Conservation (phyloP, 64 coral and sea anemone genomes). For the Actinia equina region DNA sequence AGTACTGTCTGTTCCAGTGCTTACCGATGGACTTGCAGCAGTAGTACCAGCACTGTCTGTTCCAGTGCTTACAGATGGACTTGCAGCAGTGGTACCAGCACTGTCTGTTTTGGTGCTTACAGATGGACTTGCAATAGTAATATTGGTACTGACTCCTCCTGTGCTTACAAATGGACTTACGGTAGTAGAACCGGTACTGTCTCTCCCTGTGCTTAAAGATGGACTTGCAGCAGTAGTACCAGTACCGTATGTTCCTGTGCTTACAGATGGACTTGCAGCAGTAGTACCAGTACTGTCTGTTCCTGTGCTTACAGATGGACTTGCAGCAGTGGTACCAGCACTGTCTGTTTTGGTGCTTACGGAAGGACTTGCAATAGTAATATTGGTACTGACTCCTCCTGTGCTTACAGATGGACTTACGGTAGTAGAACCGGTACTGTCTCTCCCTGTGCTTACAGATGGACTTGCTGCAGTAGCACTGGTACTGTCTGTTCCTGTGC, state of each 20-base stretch:
- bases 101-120: neutral
- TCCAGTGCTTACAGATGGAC: neutral
- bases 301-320: neutral
- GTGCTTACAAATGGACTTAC: neutral
- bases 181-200: neutral
- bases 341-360: neutral
- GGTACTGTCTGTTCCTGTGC: neutral
- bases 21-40: neutral
- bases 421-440: neutral
- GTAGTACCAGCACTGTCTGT: neutral
- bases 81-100: neutral
- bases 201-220: neutral
- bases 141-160: neutral
- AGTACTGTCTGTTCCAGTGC: neutral
- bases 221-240: neutral
- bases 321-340: neutral
- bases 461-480: neutral
- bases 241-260: neutral
- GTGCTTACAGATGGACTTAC: neutral
- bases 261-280: neutral
- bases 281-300: neutral
- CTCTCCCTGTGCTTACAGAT: neutral
- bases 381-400: neutral
- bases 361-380: neutral
- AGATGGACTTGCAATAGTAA: neutral